These are phyloP conservation scores for Epicampocera succincta DNA, from an alignment of 2,888 invertebrate species.

Conservation along the genomic window DNA sequence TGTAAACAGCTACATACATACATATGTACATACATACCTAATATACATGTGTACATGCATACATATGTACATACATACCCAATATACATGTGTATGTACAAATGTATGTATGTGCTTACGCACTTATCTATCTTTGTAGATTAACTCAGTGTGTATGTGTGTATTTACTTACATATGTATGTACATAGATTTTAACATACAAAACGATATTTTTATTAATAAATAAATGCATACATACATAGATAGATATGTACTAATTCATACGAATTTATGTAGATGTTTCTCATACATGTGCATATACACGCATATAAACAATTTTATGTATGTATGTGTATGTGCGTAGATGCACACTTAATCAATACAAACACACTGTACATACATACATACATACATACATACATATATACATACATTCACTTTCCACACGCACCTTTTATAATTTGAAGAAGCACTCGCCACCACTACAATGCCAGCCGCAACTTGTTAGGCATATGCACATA, in stretches of 20 bases:
- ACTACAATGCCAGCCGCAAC: conserved; percentile 56
- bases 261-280: too few species aligned
- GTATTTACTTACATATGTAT: background rate
- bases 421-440: conserved; percentile 13
- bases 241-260: background rate
- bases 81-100: background rate
- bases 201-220: too few species aligned
- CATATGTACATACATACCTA: too few species aligned
- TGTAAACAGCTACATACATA: too few species aligned
- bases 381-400: too few species aligned
- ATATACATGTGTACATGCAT: background rate
- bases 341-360: conserved; percentile 52
- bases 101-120: background rate
- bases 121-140: background rate
- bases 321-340: conserved; percentile 38
- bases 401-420: too few species aligned
- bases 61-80: conserved; percentile 1
- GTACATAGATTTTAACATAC: too few species aligned
- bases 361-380: conserved; percentile 12
- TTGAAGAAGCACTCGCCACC: conserved; percentile 52
- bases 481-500: conserved; percentile 47
- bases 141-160: conserved; percentile 21
- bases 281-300: too few species aligned
- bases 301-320: too few species aligned
- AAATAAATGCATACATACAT: background rate